Percentiles rank a stretch among this genome's conserved stretches.
These are phyloP conservation scores for Epinephelus lanceolatus DNA, from an alignment of 2,113 vertebrate genomes.

Conservation along the genomic window DNA sequence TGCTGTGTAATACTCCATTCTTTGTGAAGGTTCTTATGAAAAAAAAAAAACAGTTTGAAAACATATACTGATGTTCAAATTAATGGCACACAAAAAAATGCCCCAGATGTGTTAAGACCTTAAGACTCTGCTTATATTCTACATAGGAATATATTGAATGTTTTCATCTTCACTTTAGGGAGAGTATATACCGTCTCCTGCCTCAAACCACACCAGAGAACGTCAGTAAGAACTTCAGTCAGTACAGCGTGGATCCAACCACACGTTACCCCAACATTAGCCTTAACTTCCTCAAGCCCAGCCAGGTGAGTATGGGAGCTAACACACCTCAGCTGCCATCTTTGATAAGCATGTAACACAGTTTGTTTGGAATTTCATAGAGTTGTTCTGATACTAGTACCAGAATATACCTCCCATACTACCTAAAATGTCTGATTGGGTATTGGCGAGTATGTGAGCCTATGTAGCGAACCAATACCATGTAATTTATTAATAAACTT, in stretches of 20 bases:
- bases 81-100: too few species aligned
- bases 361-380: not conserved
- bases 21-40: too few species aligned
- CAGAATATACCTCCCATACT: too few species aligned
- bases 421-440: too few species aligned
- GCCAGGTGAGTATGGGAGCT: slow-evolving; percentile 86
- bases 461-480: too few species aligned
- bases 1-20: too few species aligned
- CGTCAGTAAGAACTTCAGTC: slow-evolving; percentile 97
- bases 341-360: not conserved
- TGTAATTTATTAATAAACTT: too few species aligned
- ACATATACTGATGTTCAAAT: too few species aligned
- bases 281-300: slow-evolving; percentile 91
- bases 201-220: slow-evolving; percentile 99
- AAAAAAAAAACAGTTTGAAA: too few species aligned
- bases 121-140: not conserved
- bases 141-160: not conserved
- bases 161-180: slow-evolving; percentile 81
- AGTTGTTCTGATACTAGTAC: too few species aligned
- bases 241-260: slow-evolving; percentile 94
- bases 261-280: slow-evolving; percentile 97
- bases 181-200: slow-evolving; percentile 95
- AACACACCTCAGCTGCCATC: not conserved
- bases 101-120: too few species aligned
- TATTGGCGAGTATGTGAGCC: too few species aligned